Evolutionary conservation across 2,797 vertebrate genomes (phyloP), one percentile per base, ranked within the genome.

Genomic region (Ptychadena robeensis): DNA sequence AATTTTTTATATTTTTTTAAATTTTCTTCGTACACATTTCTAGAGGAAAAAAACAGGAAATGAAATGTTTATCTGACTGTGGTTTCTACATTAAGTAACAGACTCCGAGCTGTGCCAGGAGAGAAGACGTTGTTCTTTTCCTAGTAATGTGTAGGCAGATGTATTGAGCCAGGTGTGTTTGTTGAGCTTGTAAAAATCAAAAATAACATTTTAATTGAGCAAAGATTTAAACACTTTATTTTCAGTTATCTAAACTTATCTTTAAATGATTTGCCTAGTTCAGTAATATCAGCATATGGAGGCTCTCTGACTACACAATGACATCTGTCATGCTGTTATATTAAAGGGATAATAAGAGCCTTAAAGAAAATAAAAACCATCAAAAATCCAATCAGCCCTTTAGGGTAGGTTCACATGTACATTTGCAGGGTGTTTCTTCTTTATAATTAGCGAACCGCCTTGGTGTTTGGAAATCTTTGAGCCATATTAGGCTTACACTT

Each of bases 71-170:
- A 9, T 38, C 9, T 38, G 1, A 38, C 1, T 4, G 1, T 1
- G 37, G 37, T 10, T n/a, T 61, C 9, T 27, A 2, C n/a, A 25
- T 61, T 61, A 10, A 27, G 9, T n/a, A 4, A 14, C 57, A 9
- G n/a, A 11, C n/a, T 61, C 0, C 4, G n/a, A 27, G 57, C 57
- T 27, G 8, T 63, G 61, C 74, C 53, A 14, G 74, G 34, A 30
- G 35, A 27, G 25, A 27, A 63, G 32, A n/a, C 34, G 27, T 8
- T 14, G 63, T 32, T 27, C n/a, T 28, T 67, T 66, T 32, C 40
- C 61, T 35, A 5, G 28, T 35, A 77, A 15, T 66, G 75, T 67
- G 75, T 78, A 67, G 75, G 75, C 74, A 77, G 74, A 77, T 77
- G 74, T 77, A 37, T 44, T 9, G 28, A 48, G 75, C 40, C 75